Base-by-base conservation (phyloP, 2,113 vertebrate genomes). In the Leptobrachium ailaonicum region DNA sequence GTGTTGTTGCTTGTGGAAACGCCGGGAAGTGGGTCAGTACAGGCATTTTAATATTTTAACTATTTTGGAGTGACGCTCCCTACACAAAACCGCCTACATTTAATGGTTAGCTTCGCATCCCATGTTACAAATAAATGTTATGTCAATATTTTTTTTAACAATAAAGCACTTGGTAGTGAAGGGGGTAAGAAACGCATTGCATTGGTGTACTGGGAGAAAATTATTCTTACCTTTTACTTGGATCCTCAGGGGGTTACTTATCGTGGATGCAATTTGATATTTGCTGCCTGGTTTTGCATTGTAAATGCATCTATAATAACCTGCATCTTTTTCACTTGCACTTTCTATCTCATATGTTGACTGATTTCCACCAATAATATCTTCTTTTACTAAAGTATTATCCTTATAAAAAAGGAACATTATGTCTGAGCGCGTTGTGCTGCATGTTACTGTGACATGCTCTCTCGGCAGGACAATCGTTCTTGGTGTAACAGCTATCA, bases 191-290 rank as follows among this genome's bases (percentile, higher is more conserved):
- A n/a, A 69, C 13, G 1, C 43, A 6, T 53, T 71, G 2, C 13
- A 40, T 54, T 41, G 12, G 4, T 10, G 40, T 32, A 3, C 32
- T 68, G 67, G 2, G 7, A n/a, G 50, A 14, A 60, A 10, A 60
- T 60, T 2, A 11, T 72, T 62, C 20, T 67, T 80, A 80, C 78
- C 78, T 80, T 41, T 68, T 66, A 74, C 10, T 41, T 13, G 5
- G n/a, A 80, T 74, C 50, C 11, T 67, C 63, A 60, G 2, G 13
- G 71, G 50, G 2, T 40, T 7, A 40, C 71, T 80, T 9, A 12
- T 32, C 4, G 54, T 0, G 14, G 78, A 80, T 42, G 45, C 14
- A 3, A 80, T 68, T 2, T 43, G 9, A 12, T 40, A 4, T 3
- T 58, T 53, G 3, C 32, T 54, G 40, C 12, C 45, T 20, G 6